Evolutionary conservation across 2,113 vertebrate species (phyloP), one percentile per base, ranked within the genome.

Genomic region (Apeltes quadracus): DNA sequence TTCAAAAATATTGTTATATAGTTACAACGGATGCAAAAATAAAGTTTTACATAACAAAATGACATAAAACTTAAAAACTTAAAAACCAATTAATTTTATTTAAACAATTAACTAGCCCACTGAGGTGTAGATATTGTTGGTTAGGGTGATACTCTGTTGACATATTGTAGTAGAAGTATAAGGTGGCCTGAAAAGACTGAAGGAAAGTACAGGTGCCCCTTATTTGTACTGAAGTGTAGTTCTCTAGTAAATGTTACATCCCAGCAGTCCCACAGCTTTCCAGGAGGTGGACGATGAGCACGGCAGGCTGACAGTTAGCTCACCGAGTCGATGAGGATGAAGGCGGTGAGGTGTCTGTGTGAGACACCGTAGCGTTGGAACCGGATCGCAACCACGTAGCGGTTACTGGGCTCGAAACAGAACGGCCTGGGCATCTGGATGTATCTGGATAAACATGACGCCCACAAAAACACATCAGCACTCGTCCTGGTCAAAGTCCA

Each of bases 321-420:
- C 76, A 97, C 95, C 41, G 94, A 97, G 85, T 97, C 96, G 0
- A 96, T 87, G 1, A 97, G 93, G 73, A 97, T 94, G 83, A 94
- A 95, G 61, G 93, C 93, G 0, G 90, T 85, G 0, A 92, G 90
- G 56, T 95, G 93, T 34, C 93, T 90, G 66, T 91, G 87, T 1
- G 93, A 69, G 58, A 93, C 93, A 0, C 92, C 92, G 0, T 93
- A 93, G 18, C 92, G 88, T 84, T 96, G 95, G 85, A 96, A 94
- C 57, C 93, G 66, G 86, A 96, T 85, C 0, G 91, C 86, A 15
- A 96, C 70, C 43, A 93, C 86, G 0, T 96, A 96, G 10, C 72
- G 90, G 25, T 94, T 96, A 63, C 90, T 91, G 5, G 93, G 94
- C 87, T 97, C 95, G 0, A 96, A 98, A 81, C 94, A 97, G 86